These are phyloP conservation scores for Idaea biselata DNA, from an alignment of 2,888 invertebrate genomes.

Conservation along the genomic window DNA sequence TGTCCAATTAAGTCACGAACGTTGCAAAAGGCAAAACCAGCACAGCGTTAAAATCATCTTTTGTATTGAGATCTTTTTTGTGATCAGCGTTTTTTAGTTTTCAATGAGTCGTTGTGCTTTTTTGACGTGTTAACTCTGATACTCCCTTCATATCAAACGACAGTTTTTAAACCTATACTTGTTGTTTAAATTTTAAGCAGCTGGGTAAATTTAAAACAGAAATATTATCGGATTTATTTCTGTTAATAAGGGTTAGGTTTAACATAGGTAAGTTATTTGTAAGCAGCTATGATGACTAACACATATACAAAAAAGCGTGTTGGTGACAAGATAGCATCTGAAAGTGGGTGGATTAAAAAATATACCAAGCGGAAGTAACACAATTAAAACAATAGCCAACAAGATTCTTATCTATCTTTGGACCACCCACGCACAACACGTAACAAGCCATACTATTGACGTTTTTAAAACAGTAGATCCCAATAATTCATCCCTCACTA, in stretches of 20 bases:
- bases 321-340: slow-evolving; percentile 1
- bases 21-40: slow-evolving; percentile 42
- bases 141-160: neutral
- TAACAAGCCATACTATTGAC: neutral
- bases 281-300: neutral
- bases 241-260: neutral
- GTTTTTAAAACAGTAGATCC: slow-evolving; percentile 32
- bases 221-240: neutral
- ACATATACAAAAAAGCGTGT: neutral
- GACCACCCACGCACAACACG: slow-evolving; percentile 29
- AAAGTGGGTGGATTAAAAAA: slow-evolving; percentile 16
- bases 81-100: slow-evolving; percentile 13
- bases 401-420: slow-evolving; percentile 29
- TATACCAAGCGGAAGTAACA: slow-evolving; percentile 24
- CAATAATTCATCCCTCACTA: slow-evolving; percentile 30
- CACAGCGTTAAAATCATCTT: slow-evolving; percentile 31
- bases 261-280: neutral
- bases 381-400: slow-evolving; percentile 28
- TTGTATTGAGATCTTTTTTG: slow-evolving; percentile 18
- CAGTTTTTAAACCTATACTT: neutral
- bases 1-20: slow-evolving; percentile 55
- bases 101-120: neutral
- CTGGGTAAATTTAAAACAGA: neutral
- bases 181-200: neutral
- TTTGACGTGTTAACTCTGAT: neutral